These are phyloP conservation scores for Hystrix cristata DNA, from an alignment of 2,113 vertebrate genomes.

Conservation along the genomic window DNA sequence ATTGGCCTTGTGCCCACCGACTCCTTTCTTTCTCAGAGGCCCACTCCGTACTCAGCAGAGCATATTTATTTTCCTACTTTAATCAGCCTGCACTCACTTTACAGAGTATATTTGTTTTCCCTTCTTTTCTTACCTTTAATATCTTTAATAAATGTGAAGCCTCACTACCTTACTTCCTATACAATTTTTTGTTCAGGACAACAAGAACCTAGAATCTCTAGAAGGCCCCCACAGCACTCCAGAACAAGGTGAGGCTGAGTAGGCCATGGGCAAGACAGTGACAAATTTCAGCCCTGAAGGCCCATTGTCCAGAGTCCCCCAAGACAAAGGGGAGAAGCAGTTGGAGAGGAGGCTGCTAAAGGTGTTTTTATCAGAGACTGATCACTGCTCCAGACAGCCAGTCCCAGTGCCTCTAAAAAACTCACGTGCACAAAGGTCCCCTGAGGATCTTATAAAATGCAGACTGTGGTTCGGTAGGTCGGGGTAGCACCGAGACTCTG, in stretches of 20 bases:
- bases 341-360: neutral
- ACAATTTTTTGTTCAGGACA: neutral
- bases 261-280: too few relatives aligned
- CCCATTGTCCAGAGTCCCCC: neutral
- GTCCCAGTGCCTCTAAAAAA: neutral
- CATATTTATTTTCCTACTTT: neutral
- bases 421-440: neutral
- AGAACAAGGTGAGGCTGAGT: neutral
- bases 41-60: neutral
- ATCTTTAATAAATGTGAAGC: neutral
- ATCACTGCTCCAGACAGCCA: neutral
- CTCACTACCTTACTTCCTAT: neutral
- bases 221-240: neutral
- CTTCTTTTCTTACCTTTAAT: neutral
- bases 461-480: neutral
- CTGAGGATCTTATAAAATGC: neutral
- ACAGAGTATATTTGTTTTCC: neutral
- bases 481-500: neutral
- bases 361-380: neutral
- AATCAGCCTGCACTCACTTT: neutral
- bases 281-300: neutral
- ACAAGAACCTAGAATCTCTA: neutral
- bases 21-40: neutral
- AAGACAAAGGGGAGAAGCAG: neutral
- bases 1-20: neutral